A percentile compares a stretch with the other conserved stretches of the same genome.
Conservation (phyloP, 2,888 invertebrate genomes). For the Lithosia quadra region DNA sequence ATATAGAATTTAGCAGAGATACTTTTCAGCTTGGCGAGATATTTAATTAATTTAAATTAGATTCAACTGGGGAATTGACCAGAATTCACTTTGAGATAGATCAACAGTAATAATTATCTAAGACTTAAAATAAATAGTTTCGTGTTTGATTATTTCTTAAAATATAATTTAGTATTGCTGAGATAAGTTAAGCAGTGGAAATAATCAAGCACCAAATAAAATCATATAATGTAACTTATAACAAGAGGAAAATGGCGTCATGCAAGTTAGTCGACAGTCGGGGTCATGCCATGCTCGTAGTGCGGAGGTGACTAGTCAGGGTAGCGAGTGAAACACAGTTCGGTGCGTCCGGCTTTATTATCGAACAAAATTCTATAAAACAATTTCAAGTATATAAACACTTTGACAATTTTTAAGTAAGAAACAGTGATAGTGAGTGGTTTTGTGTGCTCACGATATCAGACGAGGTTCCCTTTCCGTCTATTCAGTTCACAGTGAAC, state of each 20-base stretch:
- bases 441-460: constrained; percentile 69
- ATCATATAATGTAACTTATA: constrained; percentile 45
- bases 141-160: constrained; percentile 63
- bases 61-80: constrained; percentile 28
- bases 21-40: constrained; percentile 33
- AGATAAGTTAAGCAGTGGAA: constrained; percentile 49
- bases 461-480: constrained; percentile 44
- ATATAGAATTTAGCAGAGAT: constrained; percentile 48
- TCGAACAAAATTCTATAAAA: constrained; percentile 70
- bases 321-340: constrained; percentile 86
- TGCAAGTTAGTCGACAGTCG: constrained; percentile 75
- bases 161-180: constrained; percentile 31
- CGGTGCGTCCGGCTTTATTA: constrained; percentile 84
- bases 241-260: constrained; percentile 61
- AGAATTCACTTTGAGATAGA: constrained; percentile 41
- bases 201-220: constrained; percentile 64
- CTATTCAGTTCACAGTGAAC: constrained; percentile 47
- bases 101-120: constrained; percentile 28
- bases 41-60: constrained; percentile 31
- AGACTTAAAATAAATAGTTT: constrained; percentile 55
- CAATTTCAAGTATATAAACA: constrained; percentile 68
- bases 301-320: constrained; percentile 77
- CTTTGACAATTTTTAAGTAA: constrained; percentile 73
- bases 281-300: constrained; percentile 81
- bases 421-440: constrained; percentile 71